Percentiles rank a stretch among this genome's conserved stretches.
phyloP scores from a whole-genome alignment of 2,113 vertebrate genomes.

The Saguinus midas region DNA sequence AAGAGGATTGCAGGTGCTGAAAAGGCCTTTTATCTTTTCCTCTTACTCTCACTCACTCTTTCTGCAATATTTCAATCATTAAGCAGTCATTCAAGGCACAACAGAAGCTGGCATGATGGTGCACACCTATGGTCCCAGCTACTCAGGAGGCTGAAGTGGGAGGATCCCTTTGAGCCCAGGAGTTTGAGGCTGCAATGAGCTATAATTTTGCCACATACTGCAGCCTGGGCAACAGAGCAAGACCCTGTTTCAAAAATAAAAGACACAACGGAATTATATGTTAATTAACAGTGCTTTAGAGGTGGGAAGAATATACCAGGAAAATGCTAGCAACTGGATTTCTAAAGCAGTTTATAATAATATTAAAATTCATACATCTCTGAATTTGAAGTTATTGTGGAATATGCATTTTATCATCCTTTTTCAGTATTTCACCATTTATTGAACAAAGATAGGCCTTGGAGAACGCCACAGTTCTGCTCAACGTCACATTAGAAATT shows the following conservation, averaged over 20 bases:
- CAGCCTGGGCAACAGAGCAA: no score
- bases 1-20: neutral
- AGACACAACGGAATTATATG: neutral
- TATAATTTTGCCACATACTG: no score
- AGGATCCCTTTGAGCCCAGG: no score
- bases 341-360: neutral
- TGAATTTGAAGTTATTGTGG: neutral
- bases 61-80: neutral
- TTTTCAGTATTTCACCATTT: neutral
- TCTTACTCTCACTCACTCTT: neutral
- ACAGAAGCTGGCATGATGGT: no score
- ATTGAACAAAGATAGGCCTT: neutral
- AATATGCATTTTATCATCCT: neutral
- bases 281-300: neutral
- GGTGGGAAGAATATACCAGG: neutral
- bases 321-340: neutral
- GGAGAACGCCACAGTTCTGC: neutral
- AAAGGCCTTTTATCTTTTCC: neutral
- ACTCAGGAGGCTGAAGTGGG: no score
- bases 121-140: no score
- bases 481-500: neutral
- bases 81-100: neutral
- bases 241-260: neutral
- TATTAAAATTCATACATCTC: neutral
- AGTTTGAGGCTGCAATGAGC: no score